Conservation (phyloP, 2,113 vertebrate genomes). For the Gobio gobio region DNA sequence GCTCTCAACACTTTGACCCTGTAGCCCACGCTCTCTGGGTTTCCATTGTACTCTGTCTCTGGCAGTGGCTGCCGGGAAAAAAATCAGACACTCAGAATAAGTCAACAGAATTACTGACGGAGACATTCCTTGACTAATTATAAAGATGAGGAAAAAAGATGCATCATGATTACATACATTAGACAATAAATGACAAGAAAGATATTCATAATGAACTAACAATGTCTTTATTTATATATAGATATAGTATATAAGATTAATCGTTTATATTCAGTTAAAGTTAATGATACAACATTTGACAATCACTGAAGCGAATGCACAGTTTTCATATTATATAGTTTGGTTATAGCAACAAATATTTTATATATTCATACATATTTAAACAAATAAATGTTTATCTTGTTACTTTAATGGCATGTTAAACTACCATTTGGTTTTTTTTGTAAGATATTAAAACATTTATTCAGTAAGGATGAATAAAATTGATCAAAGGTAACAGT, state of each 20-base stretch:
- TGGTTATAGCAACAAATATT: neutral
- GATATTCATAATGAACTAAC: conserved; percentile 14
- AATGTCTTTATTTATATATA: neutral
- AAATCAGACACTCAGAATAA: neutral
- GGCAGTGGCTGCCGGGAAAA: conserved; percentile 80
- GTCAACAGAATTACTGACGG: neutral
- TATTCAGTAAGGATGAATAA: neutral
- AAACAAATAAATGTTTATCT: neutral
- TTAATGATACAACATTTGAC: neutral
- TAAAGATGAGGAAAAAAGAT: neutral
- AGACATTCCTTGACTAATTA: neutral
- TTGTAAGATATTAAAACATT: neutral
- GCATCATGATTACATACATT: neutral
- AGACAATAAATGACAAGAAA: neutral
- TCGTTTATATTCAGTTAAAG: neutral
- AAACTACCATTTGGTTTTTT: neutral
- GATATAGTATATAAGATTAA: neutral
- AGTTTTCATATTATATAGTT: neutral
- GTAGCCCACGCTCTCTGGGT: conserved; percentile 91
- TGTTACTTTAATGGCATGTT: neutral
- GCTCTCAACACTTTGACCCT: conserved; percentile 77
- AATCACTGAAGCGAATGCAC: neutral
- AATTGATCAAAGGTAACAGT: neutral
- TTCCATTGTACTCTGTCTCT: conserved; percentile 86
- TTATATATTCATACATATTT: neutral